Percentiles rank a stretch among this genome's conserved stretches.
Conservation (phyloP, 1,140 invertebrate species). For the Metaphire vulgaris region DNA sequence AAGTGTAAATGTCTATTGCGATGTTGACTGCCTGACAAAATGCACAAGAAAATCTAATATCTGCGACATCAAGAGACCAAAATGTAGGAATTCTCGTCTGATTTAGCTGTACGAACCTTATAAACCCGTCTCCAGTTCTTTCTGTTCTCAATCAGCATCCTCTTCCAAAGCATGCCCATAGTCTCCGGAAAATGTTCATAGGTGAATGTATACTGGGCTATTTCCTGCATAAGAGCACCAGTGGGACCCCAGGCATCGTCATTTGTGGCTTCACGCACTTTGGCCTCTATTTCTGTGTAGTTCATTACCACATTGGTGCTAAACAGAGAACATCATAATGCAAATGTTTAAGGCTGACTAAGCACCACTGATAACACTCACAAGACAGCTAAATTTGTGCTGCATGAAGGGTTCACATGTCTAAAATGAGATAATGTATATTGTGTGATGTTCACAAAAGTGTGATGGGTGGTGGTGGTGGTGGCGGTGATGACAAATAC, state of each 20-base stretch:
- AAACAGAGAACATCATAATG: conserved; percentile 33
- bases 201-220: conserved; percentile 93
- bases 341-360: background rate
- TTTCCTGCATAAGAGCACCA: conserved; percentile 86
- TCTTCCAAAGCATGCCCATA: conserved; percentile 90
- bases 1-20: background rate
- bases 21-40: no score
- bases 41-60: no score
- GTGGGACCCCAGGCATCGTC: conserved; percentile 98
- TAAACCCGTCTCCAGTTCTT: conserved; percentile 93
- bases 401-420: background rate
- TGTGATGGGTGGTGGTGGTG: no score
- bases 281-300: conserved; percentile 96
- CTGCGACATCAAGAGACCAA: no score
- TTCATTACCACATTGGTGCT: conserved; percentile 99
- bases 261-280: conserved; percentile 96
- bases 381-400: background rate
- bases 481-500: no score
- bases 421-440: background rate
- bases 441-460: no score
- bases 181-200: conserved; percentile 68
- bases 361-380: background rate
- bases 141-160: conserved; percentile 96
- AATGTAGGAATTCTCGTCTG: background rate
- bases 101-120: conserved; percentile 63